Conservation (phyloP, 2,797 vertebrate genomes). For the Oreonectes daqikongensis region DNA sequence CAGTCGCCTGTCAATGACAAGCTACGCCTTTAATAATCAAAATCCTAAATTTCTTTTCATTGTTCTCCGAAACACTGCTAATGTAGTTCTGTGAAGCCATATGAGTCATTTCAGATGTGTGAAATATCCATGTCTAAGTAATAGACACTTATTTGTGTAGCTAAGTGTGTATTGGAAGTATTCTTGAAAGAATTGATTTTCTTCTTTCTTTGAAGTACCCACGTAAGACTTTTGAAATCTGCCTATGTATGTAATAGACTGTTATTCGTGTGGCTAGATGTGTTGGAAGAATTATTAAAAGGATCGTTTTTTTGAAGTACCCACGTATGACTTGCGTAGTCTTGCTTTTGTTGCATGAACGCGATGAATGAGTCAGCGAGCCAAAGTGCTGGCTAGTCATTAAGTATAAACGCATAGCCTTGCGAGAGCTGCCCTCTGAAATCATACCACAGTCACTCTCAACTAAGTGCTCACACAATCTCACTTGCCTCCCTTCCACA, state of each 20-base stretch:
- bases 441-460: constrained; percentile 12
- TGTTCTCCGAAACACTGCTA: too few species aligned
- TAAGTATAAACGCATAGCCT: constrained; percentile 14
- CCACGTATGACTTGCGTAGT: constrained; percentile 15
- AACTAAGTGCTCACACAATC: constrained; percentile 1
- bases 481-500: not conserved
- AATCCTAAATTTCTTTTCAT: too few species aligned
- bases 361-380: constrained; percentile 26
- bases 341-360: constrained; percentile 27
- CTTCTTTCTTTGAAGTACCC: not conserved
- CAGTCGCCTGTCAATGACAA: too few species aligned
- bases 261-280: not conserved
- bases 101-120: too few species aligned
- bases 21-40: too few species aligned
- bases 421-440: constrained; percentile 1
- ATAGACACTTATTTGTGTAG: not conserved
- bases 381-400: constrained; percentile 30
- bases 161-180: not conserved
- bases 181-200: not conserved
- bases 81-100: too few species aligned
- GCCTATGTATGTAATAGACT: not conserved
- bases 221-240: not conserved
- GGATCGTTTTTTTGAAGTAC: not conserved
- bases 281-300: not conserved
- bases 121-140: not conserved